Percentiles rank a stretch among this genome's conserved stretches.
Evolutionary conservation across 1,140 invertebrate species (phyloP).

Genomic region (Drosophila suzukii): DNA sequence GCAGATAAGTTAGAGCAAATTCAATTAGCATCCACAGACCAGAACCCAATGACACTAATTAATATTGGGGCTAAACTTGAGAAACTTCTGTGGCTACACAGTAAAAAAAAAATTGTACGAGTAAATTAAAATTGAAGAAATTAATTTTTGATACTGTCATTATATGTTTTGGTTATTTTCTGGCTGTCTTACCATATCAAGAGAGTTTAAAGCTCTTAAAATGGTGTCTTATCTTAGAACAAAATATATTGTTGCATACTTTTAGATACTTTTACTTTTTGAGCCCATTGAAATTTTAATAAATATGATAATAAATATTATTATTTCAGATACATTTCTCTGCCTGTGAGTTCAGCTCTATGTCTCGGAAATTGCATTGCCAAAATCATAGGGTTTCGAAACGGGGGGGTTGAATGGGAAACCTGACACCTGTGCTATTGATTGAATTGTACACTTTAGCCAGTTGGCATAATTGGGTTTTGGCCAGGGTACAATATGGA

Average conservation of each 20-base stretch:
- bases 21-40: conserved; percentile 56
- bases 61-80: conserved; percentile 58
- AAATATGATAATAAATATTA: too few species aligned
- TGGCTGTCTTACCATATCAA: too few species aligned
- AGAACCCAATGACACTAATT: conserved; percentile 62
- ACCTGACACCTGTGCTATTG: conserved; percentile 42
- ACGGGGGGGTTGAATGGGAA: conserved; percentile 4
- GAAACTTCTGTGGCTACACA: conserved; percentile 1
- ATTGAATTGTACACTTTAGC: conserved; percentile 69
- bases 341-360: not conserved
- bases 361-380: conserved; percentile 45
- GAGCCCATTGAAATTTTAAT: too few species aligned
- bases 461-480: conserved; percentile 58
- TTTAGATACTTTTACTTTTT: too few species aligned
- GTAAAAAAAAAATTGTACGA: not conserved
- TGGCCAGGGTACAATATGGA: conserved; percentile 14
- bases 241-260: too few species aligned
- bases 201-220: too few species aligned
- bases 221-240: too few species aligned
- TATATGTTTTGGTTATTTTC: too few species aligned
- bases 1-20: conserved; percentile 41
- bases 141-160: too few species aligned
- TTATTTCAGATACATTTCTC: too few species aligned
- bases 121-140: too few species aligned
- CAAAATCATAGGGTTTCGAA: conserved; percentile 2